Conservation (phyloP, 1,140 invertebrate genomes). For the Tetramorium alpestre region DNA sequence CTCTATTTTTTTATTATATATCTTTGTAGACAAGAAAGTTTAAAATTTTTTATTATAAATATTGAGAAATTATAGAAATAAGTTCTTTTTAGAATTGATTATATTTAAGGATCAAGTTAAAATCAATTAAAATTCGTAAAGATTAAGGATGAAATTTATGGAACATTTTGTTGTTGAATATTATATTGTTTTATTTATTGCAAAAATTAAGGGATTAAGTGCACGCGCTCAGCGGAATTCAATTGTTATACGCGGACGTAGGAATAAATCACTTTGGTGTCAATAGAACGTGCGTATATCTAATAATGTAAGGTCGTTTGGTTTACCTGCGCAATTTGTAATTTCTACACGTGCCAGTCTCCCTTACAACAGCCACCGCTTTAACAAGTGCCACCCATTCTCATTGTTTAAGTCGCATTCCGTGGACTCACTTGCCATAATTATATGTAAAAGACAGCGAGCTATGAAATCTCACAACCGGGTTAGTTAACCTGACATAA, state of each 20-base stretch:
- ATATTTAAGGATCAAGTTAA: neutral
- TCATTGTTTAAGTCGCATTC: slow-evolving; percentile 48
- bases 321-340: slow-evolving; percentile 32
- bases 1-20: neutral
- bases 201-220: neutral
- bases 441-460: slow-evolving; percentile 22
- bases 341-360: slow-evolving; percentile 27
- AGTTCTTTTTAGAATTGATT: neutral
- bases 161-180: neutral
- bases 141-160: neutral
- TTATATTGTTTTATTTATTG: neutral
- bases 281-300: slow-evolving; percentile 11
- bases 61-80: neutral
- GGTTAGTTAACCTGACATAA: slow-evolving; percentile 16
- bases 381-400: slow-evolving; percentile 33
- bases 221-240: neutral
- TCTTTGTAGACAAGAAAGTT: neutral
- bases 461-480: slow-evolving; percentile 36
- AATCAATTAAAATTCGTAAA: neutral
- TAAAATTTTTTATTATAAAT: neutral
- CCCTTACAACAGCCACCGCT: neutral
- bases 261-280: neutral
- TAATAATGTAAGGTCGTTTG: slow-evolving; percentile 34
- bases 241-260: neutral
- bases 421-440: slow-evolving; percentile 39